Evolutionary conservation across 2,888 invertebrate genomes (phyloP).

Genomic region (Zele albiditarsus): DNA sequence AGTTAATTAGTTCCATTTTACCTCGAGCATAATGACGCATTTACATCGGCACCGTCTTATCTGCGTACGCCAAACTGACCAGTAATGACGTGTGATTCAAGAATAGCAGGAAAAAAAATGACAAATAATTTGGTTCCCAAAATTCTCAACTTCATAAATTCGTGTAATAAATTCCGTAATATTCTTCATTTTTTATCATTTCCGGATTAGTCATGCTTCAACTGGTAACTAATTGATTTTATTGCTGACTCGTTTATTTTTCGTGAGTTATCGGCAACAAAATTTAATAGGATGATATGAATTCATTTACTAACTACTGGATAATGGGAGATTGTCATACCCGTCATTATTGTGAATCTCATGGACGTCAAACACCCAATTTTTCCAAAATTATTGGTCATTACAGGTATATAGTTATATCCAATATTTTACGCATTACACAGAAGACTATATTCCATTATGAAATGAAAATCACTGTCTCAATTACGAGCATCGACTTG

Average conservation of each 20-base stretch:
- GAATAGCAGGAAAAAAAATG: background rate
- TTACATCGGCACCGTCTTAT: conserved; percentile 44
- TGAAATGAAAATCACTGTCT: no score
- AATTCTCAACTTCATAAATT: background rate
- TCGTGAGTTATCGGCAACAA: background rate
- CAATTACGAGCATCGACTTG: no score
- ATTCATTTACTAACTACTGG: no score
- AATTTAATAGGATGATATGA: background rate
- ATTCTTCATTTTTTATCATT: background rate
- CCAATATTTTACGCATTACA: no score
- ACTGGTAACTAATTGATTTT: background rate
- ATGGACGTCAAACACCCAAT: no score
- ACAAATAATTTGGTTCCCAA: background rate
- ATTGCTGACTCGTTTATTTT: background rate
- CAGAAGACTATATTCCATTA: no score
- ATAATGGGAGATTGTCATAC: no score
- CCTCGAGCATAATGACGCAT: conserved; percentile 52
- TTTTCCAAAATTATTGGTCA: no score
- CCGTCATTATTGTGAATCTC: no score
- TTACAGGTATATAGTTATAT: no score
- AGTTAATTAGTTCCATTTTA: conserved; percentile 52
- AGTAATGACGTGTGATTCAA: conserved; percentile 5
- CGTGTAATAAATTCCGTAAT: background rate
- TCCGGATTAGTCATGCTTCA: background rate
- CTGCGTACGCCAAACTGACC: conserved; percentile 18